Conservation (phyloP, 2,113 vertebrate genomes). For the Brevimyrus niger region DNA sequence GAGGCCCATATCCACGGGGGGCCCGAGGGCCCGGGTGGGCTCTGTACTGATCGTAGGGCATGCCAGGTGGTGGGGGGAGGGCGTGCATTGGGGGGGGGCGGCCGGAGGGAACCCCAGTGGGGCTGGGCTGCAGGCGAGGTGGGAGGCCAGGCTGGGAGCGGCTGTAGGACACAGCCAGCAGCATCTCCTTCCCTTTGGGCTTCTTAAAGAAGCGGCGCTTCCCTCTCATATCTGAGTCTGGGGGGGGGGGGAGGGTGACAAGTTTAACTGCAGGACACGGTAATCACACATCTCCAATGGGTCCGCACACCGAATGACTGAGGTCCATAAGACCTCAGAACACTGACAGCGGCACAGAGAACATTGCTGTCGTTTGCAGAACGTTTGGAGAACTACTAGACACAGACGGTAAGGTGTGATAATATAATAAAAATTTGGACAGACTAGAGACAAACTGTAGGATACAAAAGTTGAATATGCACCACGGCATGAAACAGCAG, state of each 20-base stretch:
- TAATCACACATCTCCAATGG: background rate
- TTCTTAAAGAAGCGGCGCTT: constrained; percentile 76
- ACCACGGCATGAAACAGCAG: background rate
- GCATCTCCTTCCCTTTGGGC: constrained; percentile 73
- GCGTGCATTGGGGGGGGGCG: constrained; percentile 44
- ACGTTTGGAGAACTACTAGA: background rate
- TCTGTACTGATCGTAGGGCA: constrained; percentile 61
- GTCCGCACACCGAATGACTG: background rate
- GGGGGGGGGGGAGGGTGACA: constrained; percentile 1
- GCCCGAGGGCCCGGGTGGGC: constrained; percentile 56
- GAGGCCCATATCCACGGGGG: constrained; percentile 59
- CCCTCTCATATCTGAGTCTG: constrained; percentile 68
- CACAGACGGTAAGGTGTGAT: background rate
- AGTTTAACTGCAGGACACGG: background rate
- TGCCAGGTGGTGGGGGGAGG: constrained; percentile 38
- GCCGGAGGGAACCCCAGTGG: constrained; percentile 38
- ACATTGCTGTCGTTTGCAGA: background rate
- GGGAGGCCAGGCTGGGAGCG: constrained; percentile 57
- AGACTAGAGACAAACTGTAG: too few species aligned
- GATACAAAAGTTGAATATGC: background rate
- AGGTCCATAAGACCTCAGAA: background rate
- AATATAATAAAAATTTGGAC: background rate
- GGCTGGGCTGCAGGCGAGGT: constrained; percentile 67
- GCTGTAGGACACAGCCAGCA: constrained; percentile 66
- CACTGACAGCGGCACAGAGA: background rate